These are phyloP conservation scores for Artemisiospiza belli DNA, from an alignment of 2,113 vertebrate genomes.

Conservation along the genomic window DNA sequence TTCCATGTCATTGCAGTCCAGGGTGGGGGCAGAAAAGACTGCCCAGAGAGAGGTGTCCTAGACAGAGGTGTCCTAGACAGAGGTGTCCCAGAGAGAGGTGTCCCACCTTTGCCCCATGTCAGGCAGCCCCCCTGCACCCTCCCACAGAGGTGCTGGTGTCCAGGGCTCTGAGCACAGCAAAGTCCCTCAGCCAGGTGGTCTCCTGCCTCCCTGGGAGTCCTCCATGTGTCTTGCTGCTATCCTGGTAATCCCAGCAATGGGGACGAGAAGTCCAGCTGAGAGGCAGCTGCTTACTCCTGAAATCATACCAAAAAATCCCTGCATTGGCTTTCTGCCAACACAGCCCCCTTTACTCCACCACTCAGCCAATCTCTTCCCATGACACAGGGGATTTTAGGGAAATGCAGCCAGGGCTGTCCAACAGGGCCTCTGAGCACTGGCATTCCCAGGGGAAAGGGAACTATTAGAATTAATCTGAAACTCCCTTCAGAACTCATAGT, in stretches of 20 bases:
- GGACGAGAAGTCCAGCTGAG: not conserved
- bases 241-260: not conserved
- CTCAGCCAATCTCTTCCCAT: not conserved
- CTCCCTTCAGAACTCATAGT: not conserved
- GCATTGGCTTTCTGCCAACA: not conserved
- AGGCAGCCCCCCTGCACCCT: not conserved
- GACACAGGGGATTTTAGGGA: not conserved
- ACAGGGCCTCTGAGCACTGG: not conserved
- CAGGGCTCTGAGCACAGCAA: not conserved
- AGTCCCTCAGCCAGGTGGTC: not conserved
- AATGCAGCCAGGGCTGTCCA: not conserved
- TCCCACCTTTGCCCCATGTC: not conserved
- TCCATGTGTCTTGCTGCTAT: not conserved
- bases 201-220: not conserved
- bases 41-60: not conserved
- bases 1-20: fast-evolving
- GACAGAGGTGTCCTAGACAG: no score
- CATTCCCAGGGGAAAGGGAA: not conserved
- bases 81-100: not conserved
- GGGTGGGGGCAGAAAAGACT: not conserved
- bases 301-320: not conserved
- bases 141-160: fast-evolving
- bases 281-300: constrained; percentile 26
- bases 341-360: not conserved
- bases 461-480: not conserved